Conservation (phyloP, 1,140 invertebrate species). For the Cryptotermes secundus region DNA sequence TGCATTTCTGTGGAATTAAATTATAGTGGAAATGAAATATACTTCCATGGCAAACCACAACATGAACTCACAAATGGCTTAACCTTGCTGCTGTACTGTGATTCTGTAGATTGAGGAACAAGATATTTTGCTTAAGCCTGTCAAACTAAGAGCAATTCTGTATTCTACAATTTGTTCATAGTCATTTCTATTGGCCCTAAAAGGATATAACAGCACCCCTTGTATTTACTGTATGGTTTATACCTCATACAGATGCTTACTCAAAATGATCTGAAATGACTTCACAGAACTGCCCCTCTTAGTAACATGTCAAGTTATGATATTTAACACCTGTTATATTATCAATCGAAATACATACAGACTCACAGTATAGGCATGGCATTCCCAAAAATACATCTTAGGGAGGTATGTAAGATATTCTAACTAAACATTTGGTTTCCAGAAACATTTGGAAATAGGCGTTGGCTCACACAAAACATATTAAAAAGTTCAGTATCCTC, state of each 20-base stretch:
- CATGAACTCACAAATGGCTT: background rate
- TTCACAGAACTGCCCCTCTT: background rate
- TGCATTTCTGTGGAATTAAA: background rate
- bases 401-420: background rate
- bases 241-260: too few relatives aligned
- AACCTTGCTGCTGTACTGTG: background rate
- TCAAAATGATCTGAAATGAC: too few relatives aligned
- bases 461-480: background rate
- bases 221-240: too few relatives aligned
- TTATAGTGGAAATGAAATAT: background rate
- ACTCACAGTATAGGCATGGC: background rate
- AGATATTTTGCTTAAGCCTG: background rate
- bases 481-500: slow-evolving; percentile 2
- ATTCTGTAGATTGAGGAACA: background rate
- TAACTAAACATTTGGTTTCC: background rate
- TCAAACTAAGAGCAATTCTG: background rate
- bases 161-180: background rate
- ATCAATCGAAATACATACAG: background rate
- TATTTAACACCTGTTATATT: background rate
- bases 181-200: too few relatives aligned
- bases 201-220: too few relatives aligned
- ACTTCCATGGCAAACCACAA: background rate
- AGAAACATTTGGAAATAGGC: background rate
- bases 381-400: background rate
- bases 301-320: background rate